Conservation (phyloP, 2,888 invertebrate species). For the Aleiodes testaceus region DNA sequence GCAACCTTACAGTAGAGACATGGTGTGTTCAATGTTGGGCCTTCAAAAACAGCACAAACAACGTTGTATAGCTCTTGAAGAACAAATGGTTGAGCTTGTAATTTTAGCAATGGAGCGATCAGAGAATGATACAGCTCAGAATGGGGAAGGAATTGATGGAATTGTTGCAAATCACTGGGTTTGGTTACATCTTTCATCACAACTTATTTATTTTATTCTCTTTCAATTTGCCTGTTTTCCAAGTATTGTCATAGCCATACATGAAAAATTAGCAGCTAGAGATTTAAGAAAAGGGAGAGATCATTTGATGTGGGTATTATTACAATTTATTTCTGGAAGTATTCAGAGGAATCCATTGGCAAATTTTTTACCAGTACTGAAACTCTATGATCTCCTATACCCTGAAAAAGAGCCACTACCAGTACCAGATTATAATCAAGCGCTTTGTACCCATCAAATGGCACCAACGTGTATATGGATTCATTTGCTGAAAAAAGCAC, state of each 20-base stretch:
- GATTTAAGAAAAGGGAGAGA: slow-evolving; percentile 93
- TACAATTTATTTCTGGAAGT: slow-evolving; percentile 97
- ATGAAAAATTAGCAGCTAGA: slow-evolving; percentile 86
- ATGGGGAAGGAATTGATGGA: slow-evolving; percentile 77
- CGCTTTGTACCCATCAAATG: slow-evolving; percentile 91
- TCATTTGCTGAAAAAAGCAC: slow-evolving; percentile 94
- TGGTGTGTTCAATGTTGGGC: slow-evolving; percentile 96
- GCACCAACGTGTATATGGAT: slow-evolving; percentile 98
- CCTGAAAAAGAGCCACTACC: slow-evolving; percentile 92
- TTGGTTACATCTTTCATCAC: slow-evolving; percentile 95
- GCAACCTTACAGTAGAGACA: slow-evolving; percentile 96
- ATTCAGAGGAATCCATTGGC: slow-evolving; percentile 93
- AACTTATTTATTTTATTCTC: slow-evolving; percentile 94
- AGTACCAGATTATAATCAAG: slow-evolving; percentile 90
- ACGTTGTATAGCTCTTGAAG: slow-evolving; percentile 91
- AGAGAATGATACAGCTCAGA: slow-evolving; percentile 78
- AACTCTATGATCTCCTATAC: slow-evolving; percentile 92
- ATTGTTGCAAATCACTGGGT: slow-evolving; percentile 83
- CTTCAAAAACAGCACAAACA: slow-evolving; percentile 94
- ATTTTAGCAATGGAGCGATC: slow-evolving; percentile 94
- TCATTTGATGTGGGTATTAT: slow-evolving; percentile 98
- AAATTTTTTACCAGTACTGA: slow-evolving; percentile 91
- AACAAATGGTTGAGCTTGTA: slow-evolving; percentile 92
- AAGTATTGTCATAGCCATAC: slow-evolving; percentile 91
- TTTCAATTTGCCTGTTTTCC: slow-evolving; percentile 96